Evolutionary conservation across 2,888 invertebrate genomes (phyloP), one percentile per base, ranked within the genome.

Genomic region (Capitulum mitella): DNA sequence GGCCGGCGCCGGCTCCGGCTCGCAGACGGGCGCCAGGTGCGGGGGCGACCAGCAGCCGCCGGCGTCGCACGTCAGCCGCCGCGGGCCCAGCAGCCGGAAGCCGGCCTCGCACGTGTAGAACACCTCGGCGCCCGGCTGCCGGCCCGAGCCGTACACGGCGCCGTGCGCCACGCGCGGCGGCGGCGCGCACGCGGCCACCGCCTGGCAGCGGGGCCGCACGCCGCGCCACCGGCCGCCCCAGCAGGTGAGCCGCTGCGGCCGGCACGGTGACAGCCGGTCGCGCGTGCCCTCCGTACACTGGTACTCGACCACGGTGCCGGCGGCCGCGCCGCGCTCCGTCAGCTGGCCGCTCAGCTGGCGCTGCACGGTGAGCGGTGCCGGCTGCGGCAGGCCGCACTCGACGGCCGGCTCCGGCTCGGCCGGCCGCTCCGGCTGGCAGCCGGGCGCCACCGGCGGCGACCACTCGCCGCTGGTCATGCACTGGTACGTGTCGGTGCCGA

Each of bases 81-180:
- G 79, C 29, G 83, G 84, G 5, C 87, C 87, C 77, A 85, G 83
- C 78, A 87, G 82, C 64, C 84, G 84, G 81, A 85, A 87, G 12
- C 86, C 87, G n/a, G 85, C 84, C 64, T 84, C 82, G 82, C 87
- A 87, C 77, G 85, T 84, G 82, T 86, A 87, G 14, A 84, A 84
- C 51, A 86, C 84, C 81, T 81, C 74, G 12, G 61, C 78, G 54
- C 78, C 61, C n/a, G 32, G 78, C 34, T 37, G 22, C 6, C 61
- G 78, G 54, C 78, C 78, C 8, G 26, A 14, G 32, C 78, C 61
- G 61, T 43, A 78, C 54, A 19, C 40, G 19, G 16, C 61, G 16
- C 43, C 29, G 37, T 22, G 40, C 34, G 26, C 6, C n/a, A 61
- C 61, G 0, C 10, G 26, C 61, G 54, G 78, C 61, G 54, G 51